These are phyloP conservation scores for Trogon melanurus DNA, from an alignment of 2,113 vertebrate species.

Conservation along the genomic window DNA sequence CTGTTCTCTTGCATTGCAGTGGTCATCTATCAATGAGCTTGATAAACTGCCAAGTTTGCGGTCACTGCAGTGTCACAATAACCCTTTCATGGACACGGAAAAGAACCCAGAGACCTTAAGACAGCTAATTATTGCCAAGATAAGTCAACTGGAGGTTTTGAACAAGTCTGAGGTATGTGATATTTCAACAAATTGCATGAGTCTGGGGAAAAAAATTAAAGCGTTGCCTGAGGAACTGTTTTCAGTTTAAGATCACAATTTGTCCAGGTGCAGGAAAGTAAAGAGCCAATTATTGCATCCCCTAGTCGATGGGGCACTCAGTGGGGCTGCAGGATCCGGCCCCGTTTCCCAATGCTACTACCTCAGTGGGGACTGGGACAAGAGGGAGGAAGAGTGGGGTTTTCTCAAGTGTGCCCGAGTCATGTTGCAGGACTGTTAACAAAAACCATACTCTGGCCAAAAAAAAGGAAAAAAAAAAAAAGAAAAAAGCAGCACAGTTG, in stretches of 20 bases:
- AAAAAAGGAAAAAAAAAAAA: background rate
- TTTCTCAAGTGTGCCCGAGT: background rate
- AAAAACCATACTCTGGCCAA: background rate
- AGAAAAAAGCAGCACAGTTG: background rate
- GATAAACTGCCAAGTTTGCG: conserved; percentile 83
- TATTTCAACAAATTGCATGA: background rate
- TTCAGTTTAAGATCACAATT: background rate
- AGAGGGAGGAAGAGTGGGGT: background rate
- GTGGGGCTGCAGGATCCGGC: background rate
- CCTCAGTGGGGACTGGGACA: background rate
- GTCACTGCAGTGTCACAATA: conserved; percentile 80
- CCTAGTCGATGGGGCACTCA: background rate
- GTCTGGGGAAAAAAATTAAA: background rate
- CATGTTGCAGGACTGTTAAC: background rate
- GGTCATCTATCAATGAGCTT: conserved; percentile 89
- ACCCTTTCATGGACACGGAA: conserved; percentile 78
- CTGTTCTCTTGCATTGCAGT: conserved; percentile 75
- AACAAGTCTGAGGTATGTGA: conserved; percentile 79
- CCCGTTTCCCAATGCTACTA: background rate
- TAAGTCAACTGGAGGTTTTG: conserved; percentile 79
- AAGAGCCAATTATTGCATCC: background rate
- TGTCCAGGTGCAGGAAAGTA: background rate
- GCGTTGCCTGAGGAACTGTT: background rate
- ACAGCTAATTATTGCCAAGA: conserved; percentile 88
- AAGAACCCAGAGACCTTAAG: conserved; percentile 75